Percentiles rank a stretch among this genome's conserved stretches.
phyloP scores from a whole-genome alignment of 2,888 invertebrate genomes.

The Sphinx pinastri region DNA sequence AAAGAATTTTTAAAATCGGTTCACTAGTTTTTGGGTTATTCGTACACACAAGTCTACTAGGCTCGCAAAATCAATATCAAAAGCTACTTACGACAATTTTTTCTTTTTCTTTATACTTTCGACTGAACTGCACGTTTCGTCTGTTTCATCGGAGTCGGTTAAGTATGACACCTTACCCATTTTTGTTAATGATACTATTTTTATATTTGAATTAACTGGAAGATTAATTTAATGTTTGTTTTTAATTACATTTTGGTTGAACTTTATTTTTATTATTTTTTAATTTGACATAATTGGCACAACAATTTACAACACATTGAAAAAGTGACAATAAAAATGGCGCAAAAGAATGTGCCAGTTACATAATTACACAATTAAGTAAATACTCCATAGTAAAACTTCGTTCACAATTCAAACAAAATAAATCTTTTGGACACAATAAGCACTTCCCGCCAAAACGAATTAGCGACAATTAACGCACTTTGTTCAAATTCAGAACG shows the following conservation, averaged over 20 bases:
- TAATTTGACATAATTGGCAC: no score
- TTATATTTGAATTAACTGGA: background rate
- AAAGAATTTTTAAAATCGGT: no score
- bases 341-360: background rate
- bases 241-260: background rate
- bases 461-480: conserved; percentile 53
- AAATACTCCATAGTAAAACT: background rate
- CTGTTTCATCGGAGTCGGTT: conserved; percentile 60
- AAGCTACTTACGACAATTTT: conserved; percentile 55
- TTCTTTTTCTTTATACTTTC: conserved; percentile 63
- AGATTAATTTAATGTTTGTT: background rate
- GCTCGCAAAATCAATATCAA: background rate
- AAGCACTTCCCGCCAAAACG: conserved; percentile 44
- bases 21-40: no score
- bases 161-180: conserved; percentile 59
- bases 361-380: background rate
- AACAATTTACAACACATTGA: no score
- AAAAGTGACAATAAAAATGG: background rate
- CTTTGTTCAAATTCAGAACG: conserved; percentile 41
- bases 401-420: conserved; percentile 28
- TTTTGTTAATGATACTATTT: conserved; percentile 32
- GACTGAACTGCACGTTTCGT: conserved; percentile 56
- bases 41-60: background rate
- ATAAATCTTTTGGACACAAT: conserved; percentile 40
- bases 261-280: background rate